These are phyloP conservation scores for Acropternis orthonyx DNA, from an alignment of 2,797 vertebrate species.

Conservation along the genomic window DNA sequence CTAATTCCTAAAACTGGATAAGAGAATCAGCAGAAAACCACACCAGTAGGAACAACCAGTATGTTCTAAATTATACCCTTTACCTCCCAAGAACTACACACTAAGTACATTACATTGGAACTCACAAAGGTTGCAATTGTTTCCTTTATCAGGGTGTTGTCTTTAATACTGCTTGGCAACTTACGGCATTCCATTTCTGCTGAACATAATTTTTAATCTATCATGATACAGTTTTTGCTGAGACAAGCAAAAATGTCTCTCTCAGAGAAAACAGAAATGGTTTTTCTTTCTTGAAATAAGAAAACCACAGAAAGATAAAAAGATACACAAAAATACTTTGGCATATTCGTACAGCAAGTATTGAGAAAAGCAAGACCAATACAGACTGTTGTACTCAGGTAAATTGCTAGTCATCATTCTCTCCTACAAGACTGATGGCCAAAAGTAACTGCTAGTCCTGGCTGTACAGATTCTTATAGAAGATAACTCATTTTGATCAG, in stretches of 20 bases:
- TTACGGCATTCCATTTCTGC: background rate
- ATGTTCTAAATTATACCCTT: background rate
- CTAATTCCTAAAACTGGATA: background rate
- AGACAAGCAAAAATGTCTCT: background rate
- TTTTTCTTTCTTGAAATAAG: background rate
- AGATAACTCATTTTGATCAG: background rate
- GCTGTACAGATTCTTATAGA: background rate
- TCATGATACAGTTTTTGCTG: background rate
- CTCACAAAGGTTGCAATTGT: fast-evolving
- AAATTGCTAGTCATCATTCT: background rate
- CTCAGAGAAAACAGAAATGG: background rate
- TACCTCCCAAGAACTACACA: background rate
- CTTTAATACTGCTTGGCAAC: background rate
- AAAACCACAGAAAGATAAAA: background rate
- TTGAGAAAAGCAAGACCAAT: background rate
- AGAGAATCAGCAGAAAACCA: background rate
- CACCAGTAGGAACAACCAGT: background rate
- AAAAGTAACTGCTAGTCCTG: background rate
- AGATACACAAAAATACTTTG: background rate
- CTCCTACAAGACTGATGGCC: background rate
- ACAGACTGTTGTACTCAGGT: background rate
- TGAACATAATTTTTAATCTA: background rate
- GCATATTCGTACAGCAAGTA: background rate
- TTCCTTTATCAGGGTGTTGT: background rate
- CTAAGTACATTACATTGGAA: background rate